Base-by-base conservation (phyloP, 2,797 vertebrate species). In the Dallia pectoralis region DNA sequence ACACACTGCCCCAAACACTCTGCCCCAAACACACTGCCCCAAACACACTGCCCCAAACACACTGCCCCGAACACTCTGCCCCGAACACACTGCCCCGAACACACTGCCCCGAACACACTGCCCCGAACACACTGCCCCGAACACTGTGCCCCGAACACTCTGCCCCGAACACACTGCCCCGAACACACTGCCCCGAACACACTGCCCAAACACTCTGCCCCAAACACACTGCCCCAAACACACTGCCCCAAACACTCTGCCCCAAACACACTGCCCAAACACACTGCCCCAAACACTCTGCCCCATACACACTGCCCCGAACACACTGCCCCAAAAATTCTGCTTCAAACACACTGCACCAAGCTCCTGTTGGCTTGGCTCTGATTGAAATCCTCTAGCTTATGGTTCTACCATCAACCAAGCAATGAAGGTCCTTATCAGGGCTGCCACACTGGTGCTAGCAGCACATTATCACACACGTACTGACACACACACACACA, bases 371-470 rank as follows among this genome's bases (percentile, higher is more conserved):
- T 83, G 86, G 84, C 22, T 47, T 78, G 81, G 83, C 84, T 84
- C 81, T 87, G 88, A 91, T 90, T 87, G 88, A 87, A 89, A 90
- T 91, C 88, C 89, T 77, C 84, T 74, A 83, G 89, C 89, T 88
- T 90, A 88, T 79, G 76, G 68, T 70, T 84, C 87, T 85, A 84
- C 82, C 87, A 89, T 89, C 90, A 90, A 85, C 87, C 87, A 78
- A 79, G 79, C 80, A 66, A 47, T 88, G 85, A 88, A 86, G 84
- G 81, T 79, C 85, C 91, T 93, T 93, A 92, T 93, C 92, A 89
- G 84, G 74, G 82, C 84, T 79, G 78, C 80, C 91, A 90, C 89
- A 91, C 86, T 85, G 85, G 87, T 85, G 90, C 90, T 84, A 77
- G 82, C 80, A 92, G 89, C 89, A 86, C 70, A 83, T 90, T 89